These are phyloP conservation scores for Leucoraja ocellata DNA, from an alignment of 2,797 vertebrate genomes.

Conservation along the genomic window DNA sequence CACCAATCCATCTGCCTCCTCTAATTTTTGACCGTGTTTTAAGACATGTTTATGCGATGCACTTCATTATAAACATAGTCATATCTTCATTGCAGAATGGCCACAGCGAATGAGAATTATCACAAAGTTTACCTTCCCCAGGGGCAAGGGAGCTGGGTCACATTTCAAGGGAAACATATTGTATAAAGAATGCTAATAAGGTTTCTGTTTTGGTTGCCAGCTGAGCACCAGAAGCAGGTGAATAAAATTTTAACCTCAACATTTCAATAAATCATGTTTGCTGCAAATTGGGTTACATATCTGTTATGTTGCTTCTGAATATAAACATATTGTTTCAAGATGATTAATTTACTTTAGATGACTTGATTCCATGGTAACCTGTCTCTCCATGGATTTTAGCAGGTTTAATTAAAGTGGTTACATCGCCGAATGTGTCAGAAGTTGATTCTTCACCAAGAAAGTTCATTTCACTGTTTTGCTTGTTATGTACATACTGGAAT, in stretches of 20 bases:
- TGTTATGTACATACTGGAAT: not conserved
- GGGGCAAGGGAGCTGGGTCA: not conserved
- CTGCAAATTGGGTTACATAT: not conserved
- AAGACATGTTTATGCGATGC: not conserved
- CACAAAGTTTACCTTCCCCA: not conserved
- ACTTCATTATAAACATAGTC: not conserved
- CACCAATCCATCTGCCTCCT: not conserved
- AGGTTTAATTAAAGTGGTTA: not conserved
- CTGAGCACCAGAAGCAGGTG: not conserved
- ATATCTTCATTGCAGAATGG: not conserved
- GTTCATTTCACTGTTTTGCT: not conserved
- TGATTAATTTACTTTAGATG: not conserved
- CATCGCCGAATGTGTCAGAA: not conserved
- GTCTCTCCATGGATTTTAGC: not conserved
- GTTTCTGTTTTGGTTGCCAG: not conserved
- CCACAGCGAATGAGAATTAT: not conserved
- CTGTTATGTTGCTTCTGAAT: not conserved
- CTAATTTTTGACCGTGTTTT: not conserved
- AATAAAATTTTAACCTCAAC: not conserved
- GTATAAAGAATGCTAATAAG: not conserved
- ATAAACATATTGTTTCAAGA: slow-evolving; percentile 5
- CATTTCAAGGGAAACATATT: slow-evolving; percentile 11
- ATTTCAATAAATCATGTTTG: slow-evolving; percentile 1
- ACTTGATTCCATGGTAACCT: slow-evolving; percentile 7
- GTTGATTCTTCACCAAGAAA: not conserved